Conservation (phyloP, 2,888 invertebrate genomes). For the Pasiphila rectangulata region DNA sequence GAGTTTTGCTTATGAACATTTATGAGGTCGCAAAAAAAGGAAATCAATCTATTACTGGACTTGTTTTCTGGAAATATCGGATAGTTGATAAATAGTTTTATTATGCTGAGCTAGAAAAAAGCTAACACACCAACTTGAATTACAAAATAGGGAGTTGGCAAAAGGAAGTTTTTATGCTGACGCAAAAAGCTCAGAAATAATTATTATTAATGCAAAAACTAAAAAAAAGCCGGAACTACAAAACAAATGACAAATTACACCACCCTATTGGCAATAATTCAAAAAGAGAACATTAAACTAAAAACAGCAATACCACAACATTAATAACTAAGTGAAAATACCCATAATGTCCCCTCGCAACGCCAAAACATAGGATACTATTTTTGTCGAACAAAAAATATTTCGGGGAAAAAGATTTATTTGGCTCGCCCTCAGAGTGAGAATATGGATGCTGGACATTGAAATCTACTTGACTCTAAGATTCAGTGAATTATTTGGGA, state of each 20-base stretch:
- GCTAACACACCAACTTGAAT: too few species aligned
- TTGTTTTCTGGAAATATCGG: constrained; percentile 1
- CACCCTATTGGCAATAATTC: constrained; percentile 37
- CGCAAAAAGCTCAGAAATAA: neutral
- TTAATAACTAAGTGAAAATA: constrained; percentile 48
- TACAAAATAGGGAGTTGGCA: too few species aligned
- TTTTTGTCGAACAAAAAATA: constrained; percentile 77
- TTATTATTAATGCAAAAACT: constrained; percentile 16
- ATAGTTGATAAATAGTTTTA: neutral
- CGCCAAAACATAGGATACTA: constrained; percentile 75
- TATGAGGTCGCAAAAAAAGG: constrained; percentile 24
- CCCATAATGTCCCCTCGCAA: constrained; percentile 46
- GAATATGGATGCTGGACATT: constrained; percentile 2
- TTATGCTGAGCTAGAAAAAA: neutral
- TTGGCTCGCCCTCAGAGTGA: constrained; percentile 9
- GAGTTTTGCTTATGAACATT: constrained; percentile 29
- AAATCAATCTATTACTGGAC: constrained; percentile 6
- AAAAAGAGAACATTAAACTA: constrained; percentile 44
- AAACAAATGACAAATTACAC: constrained; percentile 43
- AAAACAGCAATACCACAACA: constrained; percentile 51
- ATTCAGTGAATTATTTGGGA: too few species aligned
- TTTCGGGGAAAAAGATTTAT: constrained; percentile 73
- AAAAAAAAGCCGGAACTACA: constrained; percentile 32
- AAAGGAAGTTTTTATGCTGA: too few species aligned
- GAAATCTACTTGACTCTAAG: too few species aligned